Conservation (phyloP, 1,140 invertebrate species). For the Leucophenga varia region DNA sequence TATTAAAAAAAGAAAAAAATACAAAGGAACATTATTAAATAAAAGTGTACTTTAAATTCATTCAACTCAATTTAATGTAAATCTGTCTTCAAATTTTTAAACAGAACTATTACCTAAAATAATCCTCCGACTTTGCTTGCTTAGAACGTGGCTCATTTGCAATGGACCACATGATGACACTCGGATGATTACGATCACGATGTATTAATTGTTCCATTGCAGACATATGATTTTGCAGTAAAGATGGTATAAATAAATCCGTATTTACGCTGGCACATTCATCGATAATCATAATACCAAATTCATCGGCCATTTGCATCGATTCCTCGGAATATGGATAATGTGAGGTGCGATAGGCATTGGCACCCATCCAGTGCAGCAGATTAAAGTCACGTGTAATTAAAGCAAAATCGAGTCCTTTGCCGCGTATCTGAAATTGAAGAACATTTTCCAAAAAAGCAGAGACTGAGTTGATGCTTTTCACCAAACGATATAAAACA, state of each 20-base stretch:
- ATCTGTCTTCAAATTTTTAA: slow-evolving; percentile 1
- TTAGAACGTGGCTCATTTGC: slow-evolving; percentile 88
- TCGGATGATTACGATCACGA: slow-evolving; percentile 90
- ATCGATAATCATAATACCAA: slow-evolving; percentile 95
- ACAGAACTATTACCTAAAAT: slow-evolving; percentile 75
- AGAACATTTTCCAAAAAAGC: neutral
- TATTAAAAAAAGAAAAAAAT: neutral
- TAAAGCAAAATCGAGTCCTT: slow-evolving; percentile 83
- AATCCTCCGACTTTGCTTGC: slow-evolving; percentile 66
- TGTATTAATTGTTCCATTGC: slow-evolving; percentile 82
- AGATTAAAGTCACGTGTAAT: slow-evolving; percentile 91
- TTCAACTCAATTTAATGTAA: slow-evolving; percentile 59
- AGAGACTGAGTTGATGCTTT: too few species aligned
- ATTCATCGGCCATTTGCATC: slow-evolving; percentile 89
- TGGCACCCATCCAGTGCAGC: slow-evolving; percentile 92
- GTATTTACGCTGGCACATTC: slow-evolving; percentile 94
- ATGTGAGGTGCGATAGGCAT: slow-evolving; percentile 94
- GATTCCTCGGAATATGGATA: slow-evolving; percentile 99
- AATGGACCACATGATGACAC: slow-evolving; percentile 94
- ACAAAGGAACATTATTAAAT: slow-evolving; percentile 4
- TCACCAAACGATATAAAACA: too few species aligned
- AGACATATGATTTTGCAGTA: slow-evolving; percentile 80
- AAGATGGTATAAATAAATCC: slow-evolving; percentile 56
- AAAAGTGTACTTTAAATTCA: neutral
- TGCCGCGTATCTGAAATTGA: slow-evolving; percentile 72